Conservation (phyloP, 1,140 invertebrate species). For the Doryteuthis pealeii region DNA sequence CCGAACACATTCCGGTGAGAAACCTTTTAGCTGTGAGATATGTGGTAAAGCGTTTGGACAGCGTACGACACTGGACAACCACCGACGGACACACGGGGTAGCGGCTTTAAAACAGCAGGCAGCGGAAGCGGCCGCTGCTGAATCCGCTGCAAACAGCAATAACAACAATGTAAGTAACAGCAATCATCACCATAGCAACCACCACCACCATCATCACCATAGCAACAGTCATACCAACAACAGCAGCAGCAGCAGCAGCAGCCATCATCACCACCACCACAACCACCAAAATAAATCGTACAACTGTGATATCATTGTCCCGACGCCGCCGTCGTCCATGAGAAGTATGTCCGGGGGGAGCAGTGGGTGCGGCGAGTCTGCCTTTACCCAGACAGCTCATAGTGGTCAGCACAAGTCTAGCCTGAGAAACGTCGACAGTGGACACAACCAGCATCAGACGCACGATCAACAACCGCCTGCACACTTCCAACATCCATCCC, state of each 20-base stretch:
- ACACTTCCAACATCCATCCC: background rate
- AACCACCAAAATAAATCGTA: background rate
- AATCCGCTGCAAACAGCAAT: background rate
- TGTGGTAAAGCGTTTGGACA: constrained; percentile 97
- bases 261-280: background rate
- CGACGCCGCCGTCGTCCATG: background rate
- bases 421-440: background rate
- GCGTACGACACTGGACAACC: constrained; percentile 40
- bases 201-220: too few species aligned
- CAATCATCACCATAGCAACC: background rate
- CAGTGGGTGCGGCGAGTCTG: background rate
- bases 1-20: constrained; percentile 94
- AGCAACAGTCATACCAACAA: background rate
- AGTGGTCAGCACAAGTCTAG: background rate
- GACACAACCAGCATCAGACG: too few species aligned
- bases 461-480: background rate
- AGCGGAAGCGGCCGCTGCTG: background rate
- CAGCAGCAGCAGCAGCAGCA: background rate
- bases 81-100: constrained; percentile 39
- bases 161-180: background rate
- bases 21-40: constrained; percentile 84
- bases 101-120: background rate
- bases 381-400: background rate
- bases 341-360: background rate
- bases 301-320: constrained; percentile 9